Evolutionary conservation across 2,888 invertebrate species (phyloP).

Genomic region (Chrysodeixis includens): DNA sequence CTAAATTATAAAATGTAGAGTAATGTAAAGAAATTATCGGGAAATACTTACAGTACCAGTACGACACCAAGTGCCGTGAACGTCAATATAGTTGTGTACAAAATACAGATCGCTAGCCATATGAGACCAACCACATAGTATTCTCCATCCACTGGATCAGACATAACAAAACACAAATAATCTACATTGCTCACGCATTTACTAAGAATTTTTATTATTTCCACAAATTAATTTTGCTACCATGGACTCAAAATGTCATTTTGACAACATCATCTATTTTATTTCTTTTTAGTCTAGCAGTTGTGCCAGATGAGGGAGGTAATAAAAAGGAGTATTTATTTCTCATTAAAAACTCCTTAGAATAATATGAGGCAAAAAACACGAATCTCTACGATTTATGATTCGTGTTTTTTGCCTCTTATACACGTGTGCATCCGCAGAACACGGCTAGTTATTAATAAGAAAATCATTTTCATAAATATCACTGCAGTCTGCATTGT

Average conservation of each 20-base stretch:
- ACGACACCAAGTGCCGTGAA: conserved; percentile 74
- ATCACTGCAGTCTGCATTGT: too few species aligned
- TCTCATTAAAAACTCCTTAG: background rate
- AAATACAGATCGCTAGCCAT: conserved; percentile 76
- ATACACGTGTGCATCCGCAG: too few species aligned
- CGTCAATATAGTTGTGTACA: conserved; percentile 73
- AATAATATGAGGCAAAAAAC: background rate
- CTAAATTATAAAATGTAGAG: too few species aligned
- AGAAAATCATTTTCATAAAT: too few species aligned
- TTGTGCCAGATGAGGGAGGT: conserved; percentile 9
- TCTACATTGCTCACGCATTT: conserved; percentile 49
- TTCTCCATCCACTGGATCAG: conserved; percentile 65
- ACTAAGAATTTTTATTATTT: conserved; percentile 29
- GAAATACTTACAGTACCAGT: conserved; percentile 75
- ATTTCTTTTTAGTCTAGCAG: conserved; percentile 23
- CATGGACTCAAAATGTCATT: conserved; percentile 31
- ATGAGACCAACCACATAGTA: conserved; percentile 67
- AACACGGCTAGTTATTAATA: too few species aligned
- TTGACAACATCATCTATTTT: conserved; percentile 20
- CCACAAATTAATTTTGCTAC: conserved; percentile 41
- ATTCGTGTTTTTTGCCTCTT: too few species aligned
- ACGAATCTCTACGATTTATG: too few species aligned
- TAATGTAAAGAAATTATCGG: too few species aligned
- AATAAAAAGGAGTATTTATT: background rate
- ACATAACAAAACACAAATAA: conserved; percentile 65